phyloP scores from a whole-genome alignment of 2,888 invertebrate species.

The Meteorus cinctellus region DNA sequence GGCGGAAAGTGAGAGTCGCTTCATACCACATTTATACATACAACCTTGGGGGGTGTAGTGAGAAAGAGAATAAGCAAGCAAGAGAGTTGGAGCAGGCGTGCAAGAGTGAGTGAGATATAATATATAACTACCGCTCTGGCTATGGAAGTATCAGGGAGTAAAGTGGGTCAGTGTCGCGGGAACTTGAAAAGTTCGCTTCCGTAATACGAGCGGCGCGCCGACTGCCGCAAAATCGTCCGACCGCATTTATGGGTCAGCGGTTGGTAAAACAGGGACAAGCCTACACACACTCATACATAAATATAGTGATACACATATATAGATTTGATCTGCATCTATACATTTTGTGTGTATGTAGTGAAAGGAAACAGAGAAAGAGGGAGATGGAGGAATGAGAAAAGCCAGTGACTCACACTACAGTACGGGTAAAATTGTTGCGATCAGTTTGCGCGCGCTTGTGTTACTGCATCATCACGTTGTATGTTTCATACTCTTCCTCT shows the following conservation, averaged over 20 bases:
- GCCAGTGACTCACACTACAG: conserved; percentile 30
- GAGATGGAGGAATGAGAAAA: conserved; percentile 40
- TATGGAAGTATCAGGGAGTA: conserved; percentile 59
- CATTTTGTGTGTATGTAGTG: conserved; percentile 11
- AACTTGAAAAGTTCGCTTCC: conserved; percentile 73
- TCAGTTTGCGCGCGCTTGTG: conserved; percentile 33
- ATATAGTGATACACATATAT: neutral
- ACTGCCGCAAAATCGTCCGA: conserved; percentile 58
- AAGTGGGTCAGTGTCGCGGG: conserved; percentile 73
- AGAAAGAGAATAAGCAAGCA: conserved; percentile 29
- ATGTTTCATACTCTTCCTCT: neutral
- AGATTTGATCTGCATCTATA: conserved; percentile 28
- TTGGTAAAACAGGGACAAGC: conserved; percentile 62
- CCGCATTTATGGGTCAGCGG: conserved; percentile 66
- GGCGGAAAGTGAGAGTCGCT: conserved; percentile 68
- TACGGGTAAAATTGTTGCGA: conserved; percentile 32
- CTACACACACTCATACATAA: neutral
- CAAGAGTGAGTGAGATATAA: conserved; percentile 25
- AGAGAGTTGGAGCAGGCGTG: conserved; percentile 46
- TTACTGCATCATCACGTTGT: conserved; percentile 28
- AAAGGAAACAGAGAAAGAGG: conserved; percentile 8
- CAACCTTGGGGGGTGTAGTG: conserved; percentile 50
- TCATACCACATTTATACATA: conserved; percentile 68
- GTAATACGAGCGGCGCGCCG: conserved; percentile 65
- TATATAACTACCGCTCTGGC: conserved; percentile 38